Evolutionary conservation across 2,113 vertebrate species (phyloP).

Genomic region (Ophthalmolycus amberensis): DNA sequence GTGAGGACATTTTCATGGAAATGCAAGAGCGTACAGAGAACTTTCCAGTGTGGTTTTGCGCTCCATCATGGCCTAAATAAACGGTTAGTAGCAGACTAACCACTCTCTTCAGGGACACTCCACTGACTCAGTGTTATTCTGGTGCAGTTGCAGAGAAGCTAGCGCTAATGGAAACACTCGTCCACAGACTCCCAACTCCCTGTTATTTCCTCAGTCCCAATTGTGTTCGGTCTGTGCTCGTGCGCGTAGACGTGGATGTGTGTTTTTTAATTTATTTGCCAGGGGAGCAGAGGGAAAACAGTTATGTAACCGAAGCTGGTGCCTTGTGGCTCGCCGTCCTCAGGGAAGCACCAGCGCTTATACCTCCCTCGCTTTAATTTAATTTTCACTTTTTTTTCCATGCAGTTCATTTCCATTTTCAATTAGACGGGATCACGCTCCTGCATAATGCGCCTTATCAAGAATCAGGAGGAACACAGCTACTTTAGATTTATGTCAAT

Average conservation of each 20-base stretch:
- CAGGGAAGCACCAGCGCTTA: slow-evolving; percentile 37
- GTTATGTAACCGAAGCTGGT: slow-evolving; percentile 76
- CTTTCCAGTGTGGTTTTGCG: slow-evolving; percentile 52
- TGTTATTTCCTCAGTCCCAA: slow-evolving; percentile 76
- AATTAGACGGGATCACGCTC: slow-evolving; percentile 51
- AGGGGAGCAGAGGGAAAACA: slow-evolving; percentile 56
- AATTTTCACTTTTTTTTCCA: slow-evolving; percentile 64
- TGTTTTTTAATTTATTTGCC: slow-evolving; percentile 49
- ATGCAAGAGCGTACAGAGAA: slow-evolving; percentile 25
- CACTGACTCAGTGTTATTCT: slow-evolving; percentile 76
- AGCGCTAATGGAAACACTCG: slow-evolving; percentile 67
- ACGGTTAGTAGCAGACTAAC: slow-evolving; percentile 55
- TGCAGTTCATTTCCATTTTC: slow-evolving; percentile 69
- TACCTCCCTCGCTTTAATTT: slow-evolving; percentile 52
- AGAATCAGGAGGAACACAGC: slow-evolving; percentile 27
- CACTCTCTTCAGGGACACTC: slow-evolving; percentile 55
- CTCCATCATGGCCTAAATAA: slow-evolving; percentile 53
- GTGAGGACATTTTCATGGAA: slow-evolving; percentile 5
- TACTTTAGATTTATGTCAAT: slow-evolving; percentile 43
- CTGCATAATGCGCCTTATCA: slow-evolving; percentile 5
- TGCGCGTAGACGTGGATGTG: slow-evolving; percentile 26
- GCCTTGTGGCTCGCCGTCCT: slow-evolving; percentile 58
- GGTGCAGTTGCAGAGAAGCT: slow-evolving; percentile 57
- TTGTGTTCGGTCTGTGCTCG: slow-evolving; percentile 62
- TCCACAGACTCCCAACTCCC: slow-evolving; percentile 52